A percentile compares a stretch with the other conserved stretches of the same genome.
phyloP scores from a whole-genome alignment of 2,888 invertebrate species.

The Drosophila yooni region DNA sequence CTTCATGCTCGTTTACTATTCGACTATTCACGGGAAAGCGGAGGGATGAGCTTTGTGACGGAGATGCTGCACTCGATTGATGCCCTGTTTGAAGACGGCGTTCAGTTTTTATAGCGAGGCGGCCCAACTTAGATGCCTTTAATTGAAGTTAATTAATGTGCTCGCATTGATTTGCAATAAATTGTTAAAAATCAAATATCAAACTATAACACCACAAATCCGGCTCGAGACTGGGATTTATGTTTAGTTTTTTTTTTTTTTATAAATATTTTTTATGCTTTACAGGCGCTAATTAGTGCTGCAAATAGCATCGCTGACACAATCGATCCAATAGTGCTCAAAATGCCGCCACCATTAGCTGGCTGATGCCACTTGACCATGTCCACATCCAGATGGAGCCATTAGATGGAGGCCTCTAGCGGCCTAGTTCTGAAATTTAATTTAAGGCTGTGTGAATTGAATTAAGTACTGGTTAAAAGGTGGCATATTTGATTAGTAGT shows the following conservation, averaged over 20 bases:
- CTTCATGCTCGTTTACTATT: constrained; percentile 61
- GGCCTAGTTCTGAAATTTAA: neutral
- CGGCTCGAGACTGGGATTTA: constrained; percentile 51
- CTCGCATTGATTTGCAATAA: constrained; percentile 73
- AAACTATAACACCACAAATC: constrained; percentile 70
- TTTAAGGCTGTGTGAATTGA: constrained; percentile 10
- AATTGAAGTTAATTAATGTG: constrained; percentile 82
- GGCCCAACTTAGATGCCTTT: constrained; percentile 44
- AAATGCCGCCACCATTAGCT: constrained; percentile 44
- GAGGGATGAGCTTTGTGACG: constrained; percentile 42
- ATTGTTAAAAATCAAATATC: constrained; percentile 52
- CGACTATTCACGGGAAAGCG: neutral
- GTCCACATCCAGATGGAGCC: neutral
- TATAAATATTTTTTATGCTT: constrained; percentile 1
- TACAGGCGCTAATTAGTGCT: constrained; percentile 72
- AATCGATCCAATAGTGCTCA: constrained; percentile 30
- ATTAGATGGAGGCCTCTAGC: neutral
- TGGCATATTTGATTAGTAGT: neutral
- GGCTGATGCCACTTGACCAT: constrained; percentile 29
- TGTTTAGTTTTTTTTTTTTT: neutral
- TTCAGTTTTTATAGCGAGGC: constrained; percentile 62
- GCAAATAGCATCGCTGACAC: constrained; percentile 57
- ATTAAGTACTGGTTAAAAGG: neutral
- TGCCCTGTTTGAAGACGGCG: constrained; percentile 34
- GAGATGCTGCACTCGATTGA: constrained; percentile 69